Evolutionary conservation across 2,888 invertebrate genomes (phyloP).

Genomic region (Agrochola macilenta): DNA sequence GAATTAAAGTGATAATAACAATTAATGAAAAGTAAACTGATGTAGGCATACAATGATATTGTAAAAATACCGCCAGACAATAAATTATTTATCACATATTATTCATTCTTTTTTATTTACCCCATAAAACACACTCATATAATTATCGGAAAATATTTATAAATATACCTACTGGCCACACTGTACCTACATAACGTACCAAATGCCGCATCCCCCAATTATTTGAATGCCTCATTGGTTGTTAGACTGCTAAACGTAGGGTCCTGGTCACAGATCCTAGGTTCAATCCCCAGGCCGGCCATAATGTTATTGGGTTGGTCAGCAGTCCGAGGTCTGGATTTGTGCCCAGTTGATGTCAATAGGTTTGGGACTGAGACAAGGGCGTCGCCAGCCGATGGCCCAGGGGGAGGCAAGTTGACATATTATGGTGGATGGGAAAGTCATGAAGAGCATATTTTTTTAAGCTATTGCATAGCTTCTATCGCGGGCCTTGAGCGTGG

Average conservation of each 20-base stretch:
- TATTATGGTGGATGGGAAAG: no score
- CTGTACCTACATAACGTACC: not conserved
- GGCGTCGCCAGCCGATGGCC: no score
- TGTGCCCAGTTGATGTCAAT: not conserved
- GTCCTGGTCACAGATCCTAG: not conserved
- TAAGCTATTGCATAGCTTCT: no score
- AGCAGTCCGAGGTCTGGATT: not conserved
- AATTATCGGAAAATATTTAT: not conserved
- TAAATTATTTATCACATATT: constrained; percentile 91
- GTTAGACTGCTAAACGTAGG: no score
- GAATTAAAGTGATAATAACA: constrained; percentile 77
- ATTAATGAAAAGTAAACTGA: constrained; percentile 77
- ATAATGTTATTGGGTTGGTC: not conserved
- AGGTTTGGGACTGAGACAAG: not conserved
- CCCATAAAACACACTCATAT: not conserved
- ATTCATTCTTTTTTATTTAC: constrained; percentile 63
- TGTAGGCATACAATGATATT: constrained; percentile 89
- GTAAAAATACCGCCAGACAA: constrained; percentile 91
- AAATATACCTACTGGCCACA: constrained; percentile 9
- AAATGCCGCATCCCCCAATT: not conserved
- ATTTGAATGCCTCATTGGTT: not conserved
- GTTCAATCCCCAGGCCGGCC: not conserved
- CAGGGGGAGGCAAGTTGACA: no score
- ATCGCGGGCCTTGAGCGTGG: no score
- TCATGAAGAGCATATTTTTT: no score